Base-by-base conservation (phyloP, 2,888 invertebrate genomes). In the Lathronympha strigana region DNA sequence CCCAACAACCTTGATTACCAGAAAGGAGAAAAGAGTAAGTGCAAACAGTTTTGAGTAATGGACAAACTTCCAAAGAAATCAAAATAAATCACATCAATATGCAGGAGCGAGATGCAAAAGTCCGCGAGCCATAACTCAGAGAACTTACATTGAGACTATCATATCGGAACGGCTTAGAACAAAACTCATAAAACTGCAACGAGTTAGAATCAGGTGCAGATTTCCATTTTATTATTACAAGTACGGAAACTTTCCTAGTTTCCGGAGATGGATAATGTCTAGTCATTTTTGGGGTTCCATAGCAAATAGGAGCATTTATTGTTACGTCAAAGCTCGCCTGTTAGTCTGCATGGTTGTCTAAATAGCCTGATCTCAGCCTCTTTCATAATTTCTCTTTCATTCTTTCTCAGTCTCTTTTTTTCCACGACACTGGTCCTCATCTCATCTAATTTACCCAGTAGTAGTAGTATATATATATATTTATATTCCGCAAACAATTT, bases 191-290 rank as follows among this genome's bases (percentile, higher is more conserved):
- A 63, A 63, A 63, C 57, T 51, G 43, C 23, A 43, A n/a, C 11
- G 25, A 31, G 57, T 43, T 9, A 11, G 50, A 31, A 57, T 31
- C 43, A 53, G 36, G 49, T 55, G 43, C 36, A 53, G 43, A 64
- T 64, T 60, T 53, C 45, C 64, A 64, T 64, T 64, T 64, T 64
- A 64, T 53, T 64, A 53, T 38, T 38, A 64, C 51, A 51, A 53
- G 51, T 63, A 9, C 33, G 64, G 19, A 60, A 64, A 64, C 15
- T 64, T 60, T 51, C 51, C 45, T 36, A 31, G 50, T 28, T 25
- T 25, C 33, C 19, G 3, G 25, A 25, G 17, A 28, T 15, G 28
- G 58, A 36, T 58, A 64, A 60, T 64, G 45, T 25, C 58, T 43
- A 8, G 51, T 28, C 45, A 58, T 60, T 64, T 43, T 57, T 64